Percentiles rank a stretch among this genome's conserved stretches.
phyloP scores from a whole-genome alignment of 2,888 invertebrate genomes.

The Stegophylla sp. region DNA sequence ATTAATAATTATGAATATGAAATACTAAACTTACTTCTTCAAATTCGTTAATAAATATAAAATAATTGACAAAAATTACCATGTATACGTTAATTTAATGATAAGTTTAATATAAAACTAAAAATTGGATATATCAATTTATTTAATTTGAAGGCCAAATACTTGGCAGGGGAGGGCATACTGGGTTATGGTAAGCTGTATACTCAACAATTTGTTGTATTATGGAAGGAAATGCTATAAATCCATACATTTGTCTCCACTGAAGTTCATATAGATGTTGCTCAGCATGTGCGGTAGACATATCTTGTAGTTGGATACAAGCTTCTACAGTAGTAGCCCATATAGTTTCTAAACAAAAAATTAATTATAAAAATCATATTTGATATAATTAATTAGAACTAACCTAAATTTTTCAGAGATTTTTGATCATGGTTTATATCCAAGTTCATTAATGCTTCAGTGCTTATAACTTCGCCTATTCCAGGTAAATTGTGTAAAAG shows the following conservation, averaged over 20 bases:
- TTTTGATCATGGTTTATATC: slow-evolving; percentile 66
- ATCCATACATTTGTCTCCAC: slow-evolving; percentile 66
- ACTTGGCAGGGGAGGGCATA: slow-evolving; percentile 43
- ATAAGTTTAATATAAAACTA: slow-evolving; percentile 18
- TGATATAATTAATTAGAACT: slow-evolving; percentile 54
- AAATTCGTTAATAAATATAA: slow-evolving; percentile 16
- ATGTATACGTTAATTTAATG: slow-evolving; percentile 11
- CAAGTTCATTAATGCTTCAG: slow-evolving; percentile 66
- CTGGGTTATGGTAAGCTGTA: slow-evolving; percentile 43
- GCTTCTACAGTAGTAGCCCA: slow-evolving; percentile 73
- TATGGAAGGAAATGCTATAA: slow-evolving; percentile 62
- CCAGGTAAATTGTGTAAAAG: slow-evolving; percentile 61
- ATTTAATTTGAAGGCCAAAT: slow-evolving; percentile 50
- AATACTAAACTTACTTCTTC: background rate
- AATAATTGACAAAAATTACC: slow-evolving; percentile 42
- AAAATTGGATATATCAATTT: slow-evolving; percentile 31
- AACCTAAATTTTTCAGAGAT: slow-evolving; percentile 66
- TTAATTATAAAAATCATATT: slow-evolving; percentile 60
- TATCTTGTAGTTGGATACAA: slow-evolving; percentile 69
- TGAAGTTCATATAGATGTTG: slow-evolving; percentile 65
- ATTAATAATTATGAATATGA: background rate
- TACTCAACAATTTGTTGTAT: slow-evolving; percentile 64
- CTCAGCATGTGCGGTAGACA: slow-evolving; percentile 64
- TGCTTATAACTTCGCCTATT: slow-evolving; percentile 64
- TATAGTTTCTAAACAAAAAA: slow-evolving; percentile 68